Conservation (phyloP, 2,888 invertebrate species). For the Nysson spinosus region DNA sequence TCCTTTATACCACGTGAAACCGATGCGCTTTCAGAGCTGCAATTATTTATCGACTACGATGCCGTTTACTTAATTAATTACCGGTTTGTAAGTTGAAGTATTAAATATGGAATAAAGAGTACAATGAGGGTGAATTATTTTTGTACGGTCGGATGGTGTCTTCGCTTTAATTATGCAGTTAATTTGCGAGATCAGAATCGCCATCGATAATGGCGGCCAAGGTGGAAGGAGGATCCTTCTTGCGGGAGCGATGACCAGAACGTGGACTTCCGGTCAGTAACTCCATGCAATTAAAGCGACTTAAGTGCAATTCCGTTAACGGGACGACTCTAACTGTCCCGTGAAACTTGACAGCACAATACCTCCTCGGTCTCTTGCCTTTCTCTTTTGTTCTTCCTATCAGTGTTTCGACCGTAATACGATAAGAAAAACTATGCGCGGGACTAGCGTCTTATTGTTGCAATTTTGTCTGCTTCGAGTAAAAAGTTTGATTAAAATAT, state of each 20-base stretch:
- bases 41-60: too few relatives aligned
- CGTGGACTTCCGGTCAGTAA: constrained; percentile 65
- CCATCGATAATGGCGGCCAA: constrained; percentile 25
- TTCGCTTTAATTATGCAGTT: constrained; percentile 6
- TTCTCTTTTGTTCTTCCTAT: constrained; percentile 41
- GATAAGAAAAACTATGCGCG: too few relatives aligned
- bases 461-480: too few relatives aligned
- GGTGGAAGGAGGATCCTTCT: constrained; percentile 33
- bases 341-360: constrained; percentile 60
- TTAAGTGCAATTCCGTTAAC: constrained; percentile 64
- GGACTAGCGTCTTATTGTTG: too few relatives aligned
- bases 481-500: too few relatives aligned
- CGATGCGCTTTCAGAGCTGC: too few relatives aligned
- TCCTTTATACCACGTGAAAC: not conserved
- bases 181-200: constrained; percentile 12
- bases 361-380: constrained; percentile 33
- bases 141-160: too few relatives aligned
- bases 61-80: too few relatives aligned
- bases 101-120: too few relatives aligned
- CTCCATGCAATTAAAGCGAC: constrained; percentile 63
- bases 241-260: constrained; percentile 63
- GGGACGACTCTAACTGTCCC: constrained; percentile 57
- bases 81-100: too few relatives aligned
- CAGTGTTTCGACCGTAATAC: constrained; percentile 22
- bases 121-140: too few relatives aligned